Evolutionary conservation across 2,797 vertebrate genomes (phyloP).

Genomic region (Gallinago nigripennis): DNA sequence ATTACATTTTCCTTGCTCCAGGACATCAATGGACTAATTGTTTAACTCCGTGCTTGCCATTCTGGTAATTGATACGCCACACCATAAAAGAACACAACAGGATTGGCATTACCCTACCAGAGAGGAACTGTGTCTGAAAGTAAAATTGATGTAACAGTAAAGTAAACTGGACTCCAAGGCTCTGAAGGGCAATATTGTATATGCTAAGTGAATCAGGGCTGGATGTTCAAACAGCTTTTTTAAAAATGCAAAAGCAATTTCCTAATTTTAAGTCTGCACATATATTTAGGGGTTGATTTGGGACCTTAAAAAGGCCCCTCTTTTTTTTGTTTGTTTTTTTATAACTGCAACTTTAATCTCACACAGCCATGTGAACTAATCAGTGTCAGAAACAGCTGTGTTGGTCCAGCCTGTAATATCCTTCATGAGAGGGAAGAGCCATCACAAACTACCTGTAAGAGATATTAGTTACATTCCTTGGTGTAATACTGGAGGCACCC

Average conservation of each 20-base stretch:
- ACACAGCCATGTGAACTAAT: neutral
- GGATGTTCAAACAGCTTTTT: neutral
- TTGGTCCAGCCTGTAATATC: neutral
- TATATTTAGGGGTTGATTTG: constrained; percentile 4
- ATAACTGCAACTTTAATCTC: neutral
- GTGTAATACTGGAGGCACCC: neutral
- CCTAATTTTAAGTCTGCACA: neutral
- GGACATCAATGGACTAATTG: neutral
- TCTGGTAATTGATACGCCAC: neutral
- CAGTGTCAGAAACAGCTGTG: neutral
- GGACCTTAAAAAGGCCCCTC: neutral
- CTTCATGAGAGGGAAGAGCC: neutral
- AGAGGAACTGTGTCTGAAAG: neutral
- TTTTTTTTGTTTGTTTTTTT: neutral
- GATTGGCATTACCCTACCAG: neutral
- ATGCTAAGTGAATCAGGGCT: neutral
- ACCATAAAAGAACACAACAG: neutral
- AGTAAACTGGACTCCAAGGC: neutral
- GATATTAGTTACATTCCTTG: neutral
- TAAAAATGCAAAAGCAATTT: constrained; percentile 25
- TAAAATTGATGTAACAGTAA: neutral
- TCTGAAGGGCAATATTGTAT: neutral
- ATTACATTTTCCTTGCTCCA: neutral
- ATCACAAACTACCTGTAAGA: neutral
- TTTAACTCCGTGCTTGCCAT: neutral